Percentiles rank a stretch among this genome's conserved stretches.
Evolutionary conservation across 2,113 vertebrate genomes (phyloP).

Genomic region (Electrona antarctica): DNA sequence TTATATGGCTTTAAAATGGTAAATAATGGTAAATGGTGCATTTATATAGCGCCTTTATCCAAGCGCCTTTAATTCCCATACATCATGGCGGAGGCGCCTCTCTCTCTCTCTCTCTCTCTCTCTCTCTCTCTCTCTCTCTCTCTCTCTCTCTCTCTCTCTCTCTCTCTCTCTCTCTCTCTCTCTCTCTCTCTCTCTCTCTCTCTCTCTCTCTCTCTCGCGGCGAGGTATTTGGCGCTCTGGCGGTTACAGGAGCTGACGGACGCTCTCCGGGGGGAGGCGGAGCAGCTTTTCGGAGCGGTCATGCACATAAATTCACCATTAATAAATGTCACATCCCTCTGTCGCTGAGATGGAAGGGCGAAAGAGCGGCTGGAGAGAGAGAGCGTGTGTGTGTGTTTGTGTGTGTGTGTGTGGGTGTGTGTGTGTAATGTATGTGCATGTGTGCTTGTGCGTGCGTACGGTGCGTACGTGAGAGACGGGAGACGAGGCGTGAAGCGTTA

Average conservation of each 20-base stretch:
- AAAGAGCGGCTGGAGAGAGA: constrained; percentile 41
- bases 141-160: constrained; percentile 4
- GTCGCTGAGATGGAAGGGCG: constrained; percentile 65
- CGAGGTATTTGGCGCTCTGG: constrained; percentile 68
- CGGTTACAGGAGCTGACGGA: constrained; percentile 73
- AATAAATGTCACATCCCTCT: constrained; percentile 70
- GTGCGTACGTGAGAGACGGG: background rate
- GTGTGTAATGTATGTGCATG: too few species aligned
- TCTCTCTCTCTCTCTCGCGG: background rate
- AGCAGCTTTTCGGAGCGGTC: constrained; percentile 70
- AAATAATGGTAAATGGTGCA: too few species aligned
- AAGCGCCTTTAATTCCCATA: constrained; percentile 61
- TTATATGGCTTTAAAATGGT: too few species aligned
- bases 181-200: too few species aligned
- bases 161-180: too few species aligned
- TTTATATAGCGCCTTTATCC: too few species aligned
- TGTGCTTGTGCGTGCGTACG: constrained; percentile 5
- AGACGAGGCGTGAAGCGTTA: too few species aligned
- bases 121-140: too few species aligned
- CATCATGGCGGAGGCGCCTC: constrained; percentile 56
- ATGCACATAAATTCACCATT: constrained; percentile 77
- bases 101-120: too few species aligned
- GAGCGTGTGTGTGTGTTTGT: constrained; percentile 9
- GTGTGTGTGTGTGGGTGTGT: background rate
- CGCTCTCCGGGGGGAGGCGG: constrained; percentile 70